A percentile compares a stretch with the other conserved stretches of the same genome.
phyloP scores from a whole-genome alignment of 2,888 invertebrate species.

The Amiota communis region DNA sequence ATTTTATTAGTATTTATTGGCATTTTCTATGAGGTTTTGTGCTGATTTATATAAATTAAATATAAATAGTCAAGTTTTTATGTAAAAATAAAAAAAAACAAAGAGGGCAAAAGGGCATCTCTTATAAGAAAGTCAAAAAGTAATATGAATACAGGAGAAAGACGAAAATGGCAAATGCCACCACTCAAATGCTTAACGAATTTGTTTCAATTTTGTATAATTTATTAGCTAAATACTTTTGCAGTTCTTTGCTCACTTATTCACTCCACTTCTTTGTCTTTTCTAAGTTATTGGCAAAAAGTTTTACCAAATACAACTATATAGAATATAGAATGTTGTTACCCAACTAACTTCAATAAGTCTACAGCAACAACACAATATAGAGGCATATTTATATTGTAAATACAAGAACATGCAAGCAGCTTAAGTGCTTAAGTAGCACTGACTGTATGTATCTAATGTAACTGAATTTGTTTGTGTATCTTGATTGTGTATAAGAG shows the following conservation, averaged over 20 bases:
- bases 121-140: no score
- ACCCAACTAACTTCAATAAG: no score
- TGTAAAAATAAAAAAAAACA: background rate
- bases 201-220: constrained; percentile 67
- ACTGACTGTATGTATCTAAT: background rate
- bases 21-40: background rate
- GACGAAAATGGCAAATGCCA: constrained; percentile 35
- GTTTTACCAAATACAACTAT: background rate
- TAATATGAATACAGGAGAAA: no score
- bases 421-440: constrained; percentile 64
- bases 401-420: constrained; percentile 58
- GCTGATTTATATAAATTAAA: constrained; percentile 16
- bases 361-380: no score
- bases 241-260: constrained; percentile 31
- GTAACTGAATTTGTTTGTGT: constrained; percentile 45
- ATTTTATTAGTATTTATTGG: no score
- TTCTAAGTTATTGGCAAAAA: constrained; percentile 24
- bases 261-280: constrained; percentile 31
- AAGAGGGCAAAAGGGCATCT: background rate
- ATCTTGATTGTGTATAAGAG: background rate
- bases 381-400: constrained; percentile 41
- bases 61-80: background rate
- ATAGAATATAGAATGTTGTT: no score
- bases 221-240: constrained; percentile 67
- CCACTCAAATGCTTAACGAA: constrained; percentile 59